Percentiles rank a stretch among this genome's conserved stretches.
Evolutionary conservation across 2,797 vertebrate species (phyloP).

Genomic region (Onychomys leucogaster): DNA sequence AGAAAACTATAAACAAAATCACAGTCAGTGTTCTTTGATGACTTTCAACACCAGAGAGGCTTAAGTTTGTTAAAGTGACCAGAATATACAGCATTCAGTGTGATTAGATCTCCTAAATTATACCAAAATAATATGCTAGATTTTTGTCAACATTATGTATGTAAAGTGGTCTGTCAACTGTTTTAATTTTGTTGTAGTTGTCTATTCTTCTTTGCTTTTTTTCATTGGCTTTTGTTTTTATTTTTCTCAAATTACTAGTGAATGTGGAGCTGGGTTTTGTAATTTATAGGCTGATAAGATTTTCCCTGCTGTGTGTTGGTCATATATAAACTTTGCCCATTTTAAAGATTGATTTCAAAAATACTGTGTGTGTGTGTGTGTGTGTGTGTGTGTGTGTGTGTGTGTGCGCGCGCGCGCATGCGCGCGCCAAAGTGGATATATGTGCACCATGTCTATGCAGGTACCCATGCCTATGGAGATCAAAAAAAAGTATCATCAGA

Average conservation of each 20-base stretch:
- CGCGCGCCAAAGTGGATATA: background rate
- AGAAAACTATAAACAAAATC: conserved; percentile 60
- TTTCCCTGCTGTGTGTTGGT: background rate
- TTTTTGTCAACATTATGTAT: background rate
- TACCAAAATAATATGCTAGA: conserved; percentile 18
- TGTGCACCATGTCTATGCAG: background rate
- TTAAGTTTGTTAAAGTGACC: background rate
- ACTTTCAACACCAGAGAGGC: conserved; percentile 30
- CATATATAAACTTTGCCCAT: background rate
- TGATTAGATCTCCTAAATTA: conserved; percentile 41
- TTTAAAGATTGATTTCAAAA: background rate
- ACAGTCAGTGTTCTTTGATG: background rate
- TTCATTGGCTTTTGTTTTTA: background rate
- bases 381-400: too few relatives aligned
- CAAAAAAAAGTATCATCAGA: background rate
- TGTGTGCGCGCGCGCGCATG: too few relatives aligned
- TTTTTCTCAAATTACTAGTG: background rate
- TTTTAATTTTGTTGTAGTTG: background rate
- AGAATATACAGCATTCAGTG: background rate
- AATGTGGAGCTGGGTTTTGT: background rate
- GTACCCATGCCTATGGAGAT: background rate
- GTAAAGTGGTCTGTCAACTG: background rate
- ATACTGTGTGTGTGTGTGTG: background rate
- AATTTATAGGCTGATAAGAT: background rate
- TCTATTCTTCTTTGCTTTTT: background rate